Conservation (phyloP, 2,888 invertebrate genomes). For the Tenodera sinensis region DNA sequence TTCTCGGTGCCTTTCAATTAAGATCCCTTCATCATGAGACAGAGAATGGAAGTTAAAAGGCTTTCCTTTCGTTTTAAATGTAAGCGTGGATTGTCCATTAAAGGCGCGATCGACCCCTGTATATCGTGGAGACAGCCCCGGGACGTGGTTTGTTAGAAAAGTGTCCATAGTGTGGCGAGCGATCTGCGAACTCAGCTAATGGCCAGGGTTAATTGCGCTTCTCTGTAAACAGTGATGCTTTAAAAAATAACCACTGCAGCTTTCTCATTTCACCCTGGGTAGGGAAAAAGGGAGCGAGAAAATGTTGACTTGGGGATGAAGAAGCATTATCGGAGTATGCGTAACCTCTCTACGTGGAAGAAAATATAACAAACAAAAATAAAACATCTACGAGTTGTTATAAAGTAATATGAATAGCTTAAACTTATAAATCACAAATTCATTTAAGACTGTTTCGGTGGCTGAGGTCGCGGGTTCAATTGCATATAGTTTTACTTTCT, state of each 20-base stretch:
- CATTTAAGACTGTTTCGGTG: no score
- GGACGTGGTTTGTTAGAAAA: background rate
- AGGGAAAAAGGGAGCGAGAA: background rate
- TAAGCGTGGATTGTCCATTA: background rate
- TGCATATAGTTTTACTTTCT: no score
- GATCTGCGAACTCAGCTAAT: background rate
- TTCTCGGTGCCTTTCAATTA: no score
- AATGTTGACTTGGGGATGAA: background rate
- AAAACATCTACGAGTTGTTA: no score
- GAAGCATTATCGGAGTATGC: no score
- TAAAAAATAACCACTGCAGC: background rate
- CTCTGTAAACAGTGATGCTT: background rate
- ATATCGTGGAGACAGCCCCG: background rate
- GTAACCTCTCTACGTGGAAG: no score
- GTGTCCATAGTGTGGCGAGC: background rate
- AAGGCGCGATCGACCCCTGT: background rate
- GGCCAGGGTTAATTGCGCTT: background rate
- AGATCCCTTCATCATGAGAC: background rate
- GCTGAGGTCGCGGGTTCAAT: no score
- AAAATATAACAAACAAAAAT: no score
- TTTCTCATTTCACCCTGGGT: background rate
- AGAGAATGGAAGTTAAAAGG: background rate
- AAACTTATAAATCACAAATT: no score
- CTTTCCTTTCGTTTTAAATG: background rate
- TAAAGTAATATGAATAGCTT: no score